These are phyloP conservation scores for Chaitophorus viminalis DNA, from an alignment of 2,888 invertebrate species.

Conservation along the genomic window DNA sequence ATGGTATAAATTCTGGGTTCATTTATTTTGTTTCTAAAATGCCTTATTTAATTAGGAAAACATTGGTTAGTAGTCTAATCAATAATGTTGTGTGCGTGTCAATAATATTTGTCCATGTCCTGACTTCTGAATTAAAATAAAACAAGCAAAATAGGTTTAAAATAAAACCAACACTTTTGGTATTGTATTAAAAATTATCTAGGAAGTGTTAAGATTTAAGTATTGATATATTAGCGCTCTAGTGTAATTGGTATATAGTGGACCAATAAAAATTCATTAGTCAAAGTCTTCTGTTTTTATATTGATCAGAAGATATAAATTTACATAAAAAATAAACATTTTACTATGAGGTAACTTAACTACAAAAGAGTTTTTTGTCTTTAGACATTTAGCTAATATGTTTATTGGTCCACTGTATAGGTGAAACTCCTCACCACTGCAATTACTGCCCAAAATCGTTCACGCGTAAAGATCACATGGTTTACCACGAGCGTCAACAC, in stretches of 20 bases:
- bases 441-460: conserved; percentile 88
- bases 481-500: conserved; percentile 85
- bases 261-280: conserved; percentile 60
- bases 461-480: conserved; percentile 85
- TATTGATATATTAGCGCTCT: conserved; percentile 60
- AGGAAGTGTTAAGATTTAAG: conserved; percentile 50
- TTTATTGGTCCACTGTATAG: conserved; percentile 62
- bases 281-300: conserved; percentile 46
- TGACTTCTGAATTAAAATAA: conserved; percentile 55
- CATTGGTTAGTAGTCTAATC: conserved; percentile 46
- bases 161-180: conserved; percentile 48
- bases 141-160: conserved; percentile 57
- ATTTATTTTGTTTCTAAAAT: conserved; percentile 55
- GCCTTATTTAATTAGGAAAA: conserved; percentile 47
- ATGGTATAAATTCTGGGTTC: conserved; percentile 47
- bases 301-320: conserved; percentile 43
- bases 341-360: conserved; percentile 53
- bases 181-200: conserved; percentile 51
- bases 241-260: conserved; percentile 62
- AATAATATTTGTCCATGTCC: conserved; percentile 51
- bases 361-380: conserved; percentile 57
- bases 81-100: conserved; percentile 62
- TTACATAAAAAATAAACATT: conserved; percentile 50
- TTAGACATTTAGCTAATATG: conserved; percentile 61
- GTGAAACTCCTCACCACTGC: conserved; percentile 72